Percentiles rank a stretch among this genome's conserved stretches.
Conservation (phyloP, 30 jellyfish, hydroid and myxozoan genomes). For the Cassiopea xamachana region DNA sequence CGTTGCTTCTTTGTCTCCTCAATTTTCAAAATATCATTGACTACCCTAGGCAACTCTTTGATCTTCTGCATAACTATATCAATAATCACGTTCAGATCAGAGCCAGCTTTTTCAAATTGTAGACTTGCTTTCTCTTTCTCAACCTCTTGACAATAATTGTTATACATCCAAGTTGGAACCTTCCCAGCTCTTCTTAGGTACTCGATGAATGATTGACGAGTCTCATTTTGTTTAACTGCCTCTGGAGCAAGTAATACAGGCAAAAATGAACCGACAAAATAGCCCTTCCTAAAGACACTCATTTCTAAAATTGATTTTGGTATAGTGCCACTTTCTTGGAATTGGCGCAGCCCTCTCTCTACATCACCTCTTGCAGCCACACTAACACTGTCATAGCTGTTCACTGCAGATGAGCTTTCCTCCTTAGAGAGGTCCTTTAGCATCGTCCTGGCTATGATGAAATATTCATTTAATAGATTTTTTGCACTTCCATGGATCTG, state of each 20-base stretch:
- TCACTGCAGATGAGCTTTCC: neutral
- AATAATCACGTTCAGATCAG: neutral
- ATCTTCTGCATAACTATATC: conserved; percentile 29
- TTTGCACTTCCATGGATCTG: conserved; percentile 20
- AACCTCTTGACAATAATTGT: conserved; percentile 16
- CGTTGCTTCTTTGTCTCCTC: conserved; percentile 28
- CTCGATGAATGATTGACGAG: conserved; percentile 44
- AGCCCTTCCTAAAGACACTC: conserved; percentile 62
- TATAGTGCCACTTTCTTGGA: neutral
- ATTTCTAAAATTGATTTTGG: conserved; percentile 49
- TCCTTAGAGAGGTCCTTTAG: conserved; percentile 11
- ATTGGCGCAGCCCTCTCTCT: conserved; percentile 16
- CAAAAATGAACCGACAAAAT: conserved; percentile 59
- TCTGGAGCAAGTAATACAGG: conserved; percentile 66
- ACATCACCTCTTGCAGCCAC: conserved; percentile 48
- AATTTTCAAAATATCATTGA: neutral
- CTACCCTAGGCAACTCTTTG: conserved; percentile 35
- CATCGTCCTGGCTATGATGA: conserved; percentile 36
- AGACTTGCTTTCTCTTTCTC: conserved; percentile 7
- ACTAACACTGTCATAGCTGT: neutral
- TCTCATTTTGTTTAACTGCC: conserved; percentile 20
- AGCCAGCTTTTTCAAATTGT: conserved; percentile 11
- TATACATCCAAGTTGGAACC: conserved; percentile 39
- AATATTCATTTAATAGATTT: conserved; percentile 30
- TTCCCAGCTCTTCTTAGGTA: conserved; percentile 42